phyloP scores from a whole-genome alignment of 1,140 invertebrate genomes.

The Cotesia glomerata region DNA sequence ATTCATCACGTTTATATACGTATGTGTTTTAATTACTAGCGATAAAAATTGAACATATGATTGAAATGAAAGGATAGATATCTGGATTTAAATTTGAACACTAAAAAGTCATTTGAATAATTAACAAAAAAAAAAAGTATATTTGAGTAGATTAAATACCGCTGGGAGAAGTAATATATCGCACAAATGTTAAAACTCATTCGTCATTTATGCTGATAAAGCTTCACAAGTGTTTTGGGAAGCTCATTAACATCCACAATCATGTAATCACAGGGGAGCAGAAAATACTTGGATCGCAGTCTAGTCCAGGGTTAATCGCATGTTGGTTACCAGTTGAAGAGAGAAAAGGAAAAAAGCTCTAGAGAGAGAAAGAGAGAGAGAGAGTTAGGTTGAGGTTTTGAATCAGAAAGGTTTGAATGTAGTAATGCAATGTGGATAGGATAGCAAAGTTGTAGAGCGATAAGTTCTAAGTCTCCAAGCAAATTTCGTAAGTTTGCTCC shows the following conservation, averaged over 20 bases:
- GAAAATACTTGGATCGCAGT: conserved; percentile 7
- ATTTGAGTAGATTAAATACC: no score
- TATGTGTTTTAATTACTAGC: no score
- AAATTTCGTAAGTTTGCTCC: background rate
- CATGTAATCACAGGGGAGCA: background rate
- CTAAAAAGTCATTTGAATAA: no score
- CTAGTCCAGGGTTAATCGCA: conserved; percentile 26
- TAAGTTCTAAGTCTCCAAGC: conserved; percentile 12
- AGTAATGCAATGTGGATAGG: background rate
- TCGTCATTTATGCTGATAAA: background rate
- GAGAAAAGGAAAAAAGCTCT: background rate
- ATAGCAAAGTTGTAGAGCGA: conserved; percentile 14
- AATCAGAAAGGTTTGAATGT: background rate
- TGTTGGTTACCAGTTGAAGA: background rate
- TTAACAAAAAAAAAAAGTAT: no score
- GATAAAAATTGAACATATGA: no score
- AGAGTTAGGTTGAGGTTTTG: conserved; percentile 11
- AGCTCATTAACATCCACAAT: conserved; percentile 19
- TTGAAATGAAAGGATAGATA: no score
- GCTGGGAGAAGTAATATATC: no score
- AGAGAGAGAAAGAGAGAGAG: background rate
- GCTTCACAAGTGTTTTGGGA: conserved; percentile 8
- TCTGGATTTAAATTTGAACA: no score
- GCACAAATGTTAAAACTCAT: background rate
- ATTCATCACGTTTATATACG: no score